phyloP scores from a whole-genome alignment of 2,113 vertebrate species.

The Eonycteris spelaea region DNA sequence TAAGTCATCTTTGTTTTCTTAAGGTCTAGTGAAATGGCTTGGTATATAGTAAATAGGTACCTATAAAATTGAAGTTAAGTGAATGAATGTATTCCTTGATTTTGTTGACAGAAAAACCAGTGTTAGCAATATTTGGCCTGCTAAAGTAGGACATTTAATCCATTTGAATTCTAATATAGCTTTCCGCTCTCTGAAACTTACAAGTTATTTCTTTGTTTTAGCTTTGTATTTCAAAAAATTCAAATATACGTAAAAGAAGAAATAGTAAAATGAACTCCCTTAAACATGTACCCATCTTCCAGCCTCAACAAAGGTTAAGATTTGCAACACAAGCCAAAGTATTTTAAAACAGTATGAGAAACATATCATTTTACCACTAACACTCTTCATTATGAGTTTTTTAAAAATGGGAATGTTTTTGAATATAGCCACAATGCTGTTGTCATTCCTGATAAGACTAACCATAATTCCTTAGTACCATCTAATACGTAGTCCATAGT shows the following conservation, averaged over 20 bases:
- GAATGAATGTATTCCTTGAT: background rate
- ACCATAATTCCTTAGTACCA: background rate
- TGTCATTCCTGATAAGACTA: background rate
- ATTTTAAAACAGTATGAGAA: background rate
- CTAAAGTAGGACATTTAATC: background rate
- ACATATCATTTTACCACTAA: background rate
- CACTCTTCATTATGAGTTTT: background rate
- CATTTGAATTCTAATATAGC: background rate
- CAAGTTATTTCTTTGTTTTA: slow-evolving; percentile 1
- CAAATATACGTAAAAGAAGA: background rate
- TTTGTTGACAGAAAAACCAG: background rate
- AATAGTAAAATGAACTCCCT: background rate
- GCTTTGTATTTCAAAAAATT: background rate
- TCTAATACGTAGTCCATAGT: background rate
- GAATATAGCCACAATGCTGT: background rate
- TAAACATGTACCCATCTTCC: background rate
- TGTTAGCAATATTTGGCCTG: background rate
- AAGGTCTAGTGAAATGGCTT: background rate
- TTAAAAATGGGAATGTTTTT: background rate
- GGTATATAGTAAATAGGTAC: background rate
- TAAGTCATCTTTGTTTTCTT: background rate
- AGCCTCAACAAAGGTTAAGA: background rate
- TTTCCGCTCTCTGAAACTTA: background rate
- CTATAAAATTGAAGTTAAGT: background rate
- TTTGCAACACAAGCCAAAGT: background rate